Evolutionary conservation across 2,113 vertebrate genomes (phyloP), one percentile per base, ranked within the genome.

Genomic region (Otocyon megalotis): DNA sequence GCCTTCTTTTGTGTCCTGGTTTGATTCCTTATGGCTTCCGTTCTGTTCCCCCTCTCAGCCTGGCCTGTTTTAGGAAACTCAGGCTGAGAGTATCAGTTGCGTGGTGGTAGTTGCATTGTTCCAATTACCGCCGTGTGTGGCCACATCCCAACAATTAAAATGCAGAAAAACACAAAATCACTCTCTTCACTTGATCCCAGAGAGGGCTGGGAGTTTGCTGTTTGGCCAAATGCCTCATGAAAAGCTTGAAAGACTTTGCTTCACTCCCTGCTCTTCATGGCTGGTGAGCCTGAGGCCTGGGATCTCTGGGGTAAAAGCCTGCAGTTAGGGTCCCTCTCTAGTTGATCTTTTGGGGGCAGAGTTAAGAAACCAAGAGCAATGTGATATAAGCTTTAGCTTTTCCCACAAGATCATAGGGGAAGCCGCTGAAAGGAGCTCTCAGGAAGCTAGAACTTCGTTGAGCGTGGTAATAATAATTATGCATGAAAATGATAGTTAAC

Each of bases 1-100:
- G 95, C 97, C 97, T 98, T 98, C 97, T 98, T 98, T 98, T 98
- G 97, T 98, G 97, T 98, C 97, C 96, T 98, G 97, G 97, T 98
- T 98, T 97, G 97, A 95, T 98, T 98, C 97, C 97, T 98, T 97
- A 96, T 97, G 98, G 97, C 97, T 98, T 97, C 97, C 97, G 93
- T 94, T 97, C 97, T 95, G 88, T 97, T 97, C 94, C 97, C 96
- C 95, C 91, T 97, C 90, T 97, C 92, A 96, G 97, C 89, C 94
- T 97, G 96, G 96, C 94, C 97, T 97, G 97, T 97, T 98, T 97
- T 98, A 97, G 97, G 96, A 97, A 97, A 97, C 95, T 97, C 94
- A 28, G 96, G 48, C 96, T 58, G 63, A 97, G 93, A 98, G 95
- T 97, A 97, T 98, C 97, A 96, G 87, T 97, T 98, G 97, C 60